Conservation (phyloP, 2,113 vertebrate species). For the Sylvilagus bachmani region DNA sequence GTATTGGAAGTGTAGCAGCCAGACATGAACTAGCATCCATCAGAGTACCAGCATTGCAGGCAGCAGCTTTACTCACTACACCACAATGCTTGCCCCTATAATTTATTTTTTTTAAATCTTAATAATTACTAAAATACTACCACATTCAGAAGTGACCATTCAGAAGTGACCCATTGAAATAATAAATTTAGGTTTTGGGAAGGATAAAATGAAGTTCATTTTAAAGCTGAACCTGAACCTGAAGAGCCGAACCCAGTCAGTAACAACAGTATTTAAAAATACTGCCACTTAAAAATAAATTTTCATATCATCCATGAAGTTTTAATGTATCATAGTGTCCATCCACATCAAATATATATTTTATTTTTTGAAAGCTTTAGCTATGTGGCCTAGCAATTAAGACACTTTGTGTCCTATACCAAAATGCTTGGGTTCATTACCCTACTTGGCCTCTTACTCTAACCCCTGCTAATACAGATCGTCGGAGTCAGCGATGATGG, state of each 20-base stretch:
- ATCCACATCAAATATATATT: neutral
- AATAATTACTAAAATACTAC: neutral
- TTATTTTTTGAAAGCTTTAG: neutral
- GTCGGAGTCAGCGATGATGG: too few relatives aligned
- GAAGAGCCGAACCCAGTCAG: neutral
- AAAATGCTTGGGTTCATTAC: too few relatives aligned
- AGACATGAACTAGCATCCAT: too few relatives aligned
- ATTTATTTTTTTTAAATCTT: neutral
- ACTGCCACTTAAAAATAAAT: neutral
- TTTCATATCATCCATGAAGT: conserved; percentile 3
- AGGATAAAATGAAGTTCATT: neutral
- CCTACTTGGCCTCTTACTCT: too few relatives aligned
- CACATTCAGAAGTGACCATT: conserved; percentile 27
- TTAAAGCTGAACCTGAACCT: conserved; percentile 16
- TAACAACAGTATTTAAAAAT: conserved; percentile 11
- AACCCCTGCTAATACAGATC: too few relatives aligned
- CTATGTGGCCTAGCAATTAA: too few relatives aligned
- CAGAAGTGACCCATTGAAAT: neutral
- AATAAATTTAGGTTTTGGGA: conserved; percentile 11
- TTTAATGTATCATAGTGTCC: conserved; percentile 11
- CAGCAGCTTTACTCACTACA: too few relatives aligned
- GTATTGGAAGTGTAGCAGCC: too few relatives aligned
- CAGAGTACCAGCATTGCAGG: too few relatives aligned
- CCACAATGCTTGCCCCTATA: neutral
- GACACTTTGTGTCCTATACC: too few relatives aligned